Base-by-base conservation (phyloP, 2,797 vertebrate species). In the Salmo trutta region DNA sequence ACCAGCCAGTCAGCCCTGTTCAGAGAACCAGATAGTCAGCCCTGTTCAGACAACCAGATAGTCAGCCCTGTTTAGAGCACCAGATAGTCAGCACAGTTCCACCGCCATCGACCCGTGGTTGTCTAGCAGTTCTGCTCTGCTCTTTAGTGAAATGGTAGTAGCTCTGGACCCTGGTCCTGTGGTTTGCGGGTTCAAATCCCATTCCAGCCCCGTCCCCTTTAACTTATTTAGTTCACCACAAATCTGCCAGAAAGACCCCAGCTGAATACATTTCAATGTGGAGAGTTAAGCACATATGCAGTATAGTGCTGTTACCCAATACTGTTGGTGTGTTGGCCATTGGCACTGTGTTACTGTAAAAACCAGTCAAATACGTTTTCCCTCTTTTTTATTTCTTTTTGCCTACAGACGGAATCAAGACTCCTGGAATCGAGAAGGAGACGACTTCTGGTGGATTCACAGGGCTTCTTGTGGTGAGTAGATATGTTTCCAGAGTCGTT, bases 381-480 rank as follows among this genome's bases (percentile, higher is more conserved):
- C 62, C 47, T 82, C 29, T 77, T 59, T 17, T 62, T 31, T 31
- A 12, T 47, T 47, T 0, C 24, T 72, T 65, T 85, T 85, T 77
- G 71, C 75, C 79, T 81, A 91, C 86, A 75, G 79, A 81, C 76
- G 78, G 81, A 85, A 78, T 83, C 83, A 51, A 52, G 67, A 86
- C 85, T 87, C 87, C 74, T 41, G 79, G 84, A 91, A 78, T 79
- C 75, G 31, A 78, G 85, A 91, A 81, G 79, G 41, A 89, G 87
- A 84, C 73, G 79, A 80, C 69, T 76, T 59, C 75, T 36, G 69
- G 80, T 77, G 71, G 76, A 77, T 76, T 90, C 80, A 74, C 59
- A 54, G 74, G 76, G 75, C 84, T 75, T 85, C 69, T 77, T 85
- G 75, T 74, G 88, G 91, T 91, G 87, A 92, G 90, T 90, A 76